Percentiles rank a stretch among this genome's conserved stretches.
phyloP scores from a whole-genome alignment of 2,888 invertebrate species.

The Acleris holmiana region DNA sequence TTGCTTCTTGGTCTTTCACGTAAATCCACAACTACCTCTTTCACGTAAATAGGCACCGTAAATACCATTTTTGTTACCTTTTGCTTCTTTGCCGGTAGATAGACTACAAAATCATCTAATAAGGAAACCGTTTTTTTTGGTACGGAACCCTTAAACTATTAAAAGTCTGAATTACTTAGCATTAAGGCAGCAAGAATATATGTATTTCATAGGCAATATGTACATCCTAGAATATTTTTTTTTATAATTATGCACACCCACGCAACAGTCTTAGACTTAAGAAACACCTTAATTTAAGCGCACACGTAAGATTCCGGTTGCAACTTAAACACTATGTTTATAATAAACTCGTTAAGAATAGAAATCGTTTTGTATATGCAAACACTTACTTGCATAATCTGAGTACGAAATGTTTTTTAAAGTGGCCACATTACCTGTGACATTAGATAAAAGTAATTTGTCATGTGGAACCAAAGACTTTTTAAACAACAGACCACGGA shows the following conservation, averaged over 20 bases:
- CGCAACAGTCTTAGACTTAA: conserved; percentile 3
- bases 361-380: conserved; percentile 25
- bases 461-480: not conserved
- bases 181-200: no score
- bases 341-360: conserved; percentile 23
- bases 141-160: no score
- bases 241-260: conserved; percentile 5
- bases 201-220: no score
- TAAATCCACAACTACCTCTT: no score
- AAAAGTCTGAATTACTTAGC: no score
- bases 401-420: conserved; percentile 11
- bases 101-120: no score
- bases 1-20: no score
- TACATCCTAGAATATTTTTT: not conserved
- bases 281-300: conserved; percentile 4
- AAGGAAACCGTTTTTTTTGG: no score
- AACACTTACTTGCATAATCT: conserved; percentile 14
- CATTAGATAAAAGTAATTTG: no score
- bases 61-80: no score
- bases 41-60: no score
- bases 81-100: no score
- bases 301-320: conserved; percentile 8
- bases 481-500: conserved; percentile 17
- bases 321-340: conserved; percentile 25
- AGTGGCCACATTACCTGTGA: conserved; percentile 21